Evolutionary conservation across 2,113 vertebrate species (phyloP).

Genomic region (Cyprinodon tularosa): DNA sequence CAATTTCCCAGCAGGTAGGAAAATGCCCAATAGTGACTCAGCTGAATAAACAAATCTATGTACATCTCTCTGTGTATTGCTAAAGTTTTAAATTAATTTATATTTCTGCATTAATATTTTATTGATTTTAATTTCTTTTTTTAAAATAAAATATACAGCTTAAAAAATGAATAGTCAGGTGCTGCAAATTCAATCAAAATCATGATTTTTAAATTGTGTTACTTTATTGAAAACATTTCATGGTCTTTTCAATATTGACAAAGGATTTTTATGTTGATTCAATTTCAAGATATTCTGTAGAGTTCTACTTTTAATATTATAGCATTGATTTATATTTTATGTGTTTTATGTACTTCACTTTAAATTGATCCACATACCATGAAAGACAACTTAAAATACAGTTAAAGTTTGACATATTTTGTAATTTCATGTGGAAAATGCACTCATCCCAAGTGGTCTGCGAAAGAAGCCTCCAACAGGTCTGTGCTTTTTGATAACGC

Average conservation of each 20-base stretch:
- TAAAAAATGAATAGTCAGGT: neutral
- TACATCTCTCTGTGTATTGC: neutral
- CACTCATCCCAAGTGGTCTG: neutral
- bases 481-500: slow-evolving; percentile 29
- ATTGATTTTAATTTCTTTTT: too few species aligned
- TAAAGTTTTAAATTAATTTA: neutral
- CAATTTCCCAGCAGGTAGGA: slow-evolving; percentile 12
- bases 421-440: slow-evolving; percentile 18
- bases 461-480: slow-evolving; percentile 13
- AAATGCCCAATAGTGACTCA: slow-evolving; percentile 26
- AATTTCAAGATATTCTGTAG: too few species aligned
- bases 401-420: slow-evolving; percentile 7
- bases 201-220: neutral
- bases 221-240: neutral
- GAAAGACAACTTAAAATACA: slow-evolving; percentile 18
- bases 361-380: neutral
- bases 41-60: slow-evolving; percentile 39
- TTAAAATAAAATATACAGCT: too few species aligned
- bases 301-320: too few species aligned
- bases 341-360: neutral
- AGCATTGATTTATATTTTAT: neutral
- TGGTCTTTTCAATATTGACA: neutral
- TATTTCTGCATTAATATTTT: neutral
- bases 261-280: neutral
- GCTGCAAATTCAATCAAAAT: neutral